phyloP scores from a whole-genome alignment of 2,888 invertebrate genomes.

The Diachrysia chrysitis region DNA sequence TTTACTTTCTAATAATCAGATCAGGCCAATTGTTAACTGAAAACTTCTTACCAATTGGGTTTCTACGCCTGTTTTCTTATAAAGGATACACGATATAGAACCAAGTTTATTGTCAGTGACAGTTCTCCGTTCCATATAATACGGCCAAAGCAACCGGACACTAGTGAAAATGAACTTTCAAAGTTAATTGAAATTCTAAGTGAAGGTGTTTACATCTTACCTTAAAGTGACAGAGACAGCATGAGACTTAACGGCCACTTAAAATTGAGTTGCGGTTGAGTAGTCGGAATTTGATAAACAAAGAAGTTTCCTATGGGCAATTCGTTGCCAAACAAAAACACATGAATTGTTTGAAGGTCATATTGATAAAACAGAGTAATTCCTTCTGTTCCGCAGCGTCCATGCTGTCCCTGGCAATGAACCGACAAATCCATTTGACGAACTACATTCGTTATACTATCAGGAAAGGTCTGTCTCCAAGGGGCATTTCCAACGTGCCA shows the following conservation, averaged over 20 bases:
- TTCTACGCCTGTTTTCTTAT: neutral
- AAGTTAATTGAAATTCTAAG: no score
- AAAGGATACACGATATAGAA: neutral
- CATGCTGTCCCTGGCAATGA: neutral
- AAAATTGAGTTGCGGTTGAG: no score
- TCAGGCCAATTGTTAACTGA: neutral
- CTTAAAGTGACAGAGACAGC: no score
- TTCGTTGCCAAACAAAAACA: neutral
- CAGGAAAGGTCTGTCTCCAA: slow-evolving; percentile 12
- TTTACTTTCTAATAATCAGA: no score
- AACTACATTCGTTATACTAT: slow-evolving; percentile 15
- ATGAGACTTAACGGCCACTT: no score
- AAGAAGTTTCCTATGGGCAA: neutral
- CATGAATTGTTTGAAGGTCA: neutral
- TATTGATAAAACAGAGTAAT: neutral
- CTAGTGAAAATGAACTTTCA: neutral
- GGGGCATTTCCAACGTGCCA: slow-evolving; percentile 4
- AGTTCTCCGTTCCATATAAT: neutral
- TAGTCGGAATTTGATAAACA: no score
- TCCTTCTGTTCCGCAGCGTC: neutral
- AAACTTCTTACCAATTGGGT: neutral
- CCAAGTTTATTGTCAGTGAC: neutral
- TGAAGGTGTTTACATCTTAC: no score
- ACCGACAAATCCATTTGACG: neutral
- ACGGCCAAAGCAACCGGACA: neutral